Percentiles rank a stretch among this genome's conserved stretches.
phyloP scores from a whole-genome alignment of 2,888 invertebrate species.

The Dryobotodes eremita region DNA sequence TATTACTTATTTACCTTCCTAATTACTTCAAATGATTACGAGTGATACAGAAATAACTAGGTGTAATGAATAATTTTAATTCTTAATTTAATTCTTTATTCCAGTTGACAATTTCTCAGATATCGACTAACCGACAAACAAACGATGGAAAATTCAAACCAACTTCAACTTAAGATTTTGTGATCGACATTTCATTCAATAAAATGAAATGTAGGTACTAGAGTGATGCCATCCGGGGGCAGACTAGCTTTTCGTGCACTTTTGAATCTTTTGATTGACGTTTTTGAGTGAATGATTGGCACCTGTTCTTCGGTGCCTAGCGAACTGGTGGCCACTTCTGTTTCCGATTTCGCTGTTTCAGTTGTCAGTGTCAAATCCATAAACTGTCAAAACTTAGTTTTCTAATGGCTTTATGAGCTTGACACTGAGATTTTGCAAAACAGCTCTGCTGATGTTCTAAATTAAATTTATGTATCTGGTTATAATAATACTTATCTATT shows the following conservation, averaged over 20 bases:
- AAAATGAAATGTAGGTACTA: not conserved
- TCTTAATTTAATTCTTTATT: not conserved
- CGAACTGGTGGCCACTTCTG: not conserved
- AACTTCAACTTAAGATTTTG: conserved; percentile 11
- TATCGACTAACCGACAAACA: not conserved
- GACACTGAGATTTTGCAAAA: not conserved
- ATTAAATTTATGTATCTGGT: not conserved
- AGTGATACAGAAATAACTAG: not conserved
- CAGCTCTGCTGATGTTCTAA: not conserved
- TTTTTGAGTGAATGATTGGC: not conserved
- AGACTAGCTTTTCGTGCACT: not conserved
- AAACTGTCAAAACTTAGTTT: conserved; percentile 1
- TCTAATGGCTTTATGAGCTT: not conserved
- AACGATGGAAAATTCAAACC: not conserved
- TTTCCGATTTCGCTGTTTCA: not conserved
- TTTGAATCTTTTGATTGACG: conserved; percentile 24
- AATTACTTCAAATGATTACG: not conserved
- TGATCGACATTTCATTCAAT: conserved; percentile 4
- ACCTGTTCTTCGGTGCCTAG: not conserved
- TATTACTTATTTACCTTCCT: not conserved
- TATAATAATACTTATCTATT: conserved; percentile 1
- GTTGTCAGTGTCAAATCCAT: conserved; percentile 6
- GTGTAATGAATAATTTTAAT: not conserved
- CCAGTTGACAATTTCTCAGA: not conserved
- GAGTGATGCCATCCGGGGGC: not conserved